Percentiles rank a stretch among this genome's conserved stretches.
Conservation (phyloP, 2,888 invertebrate genomes). For the Automeris io region DNA sequence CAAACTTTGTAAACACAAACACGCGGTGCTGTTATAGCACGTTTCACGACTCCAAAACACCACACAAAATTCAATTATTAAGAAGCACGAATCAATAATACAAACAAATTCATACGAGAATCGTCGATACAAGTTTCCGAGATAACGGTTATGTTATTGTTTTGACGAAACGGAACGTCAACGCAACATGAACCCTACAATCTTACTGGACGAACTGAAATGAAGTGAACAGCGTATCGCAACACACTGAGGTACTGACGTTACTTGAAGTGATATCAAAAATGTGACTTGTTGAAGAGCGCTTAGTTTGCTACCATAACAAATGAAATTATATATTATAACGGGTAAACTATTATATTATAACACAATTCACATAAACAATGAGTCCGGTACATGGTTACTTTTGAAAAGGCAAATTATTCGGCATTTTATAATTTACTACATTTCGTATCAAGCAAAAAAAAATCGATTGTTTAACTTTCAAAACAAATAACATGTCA, state of each 20-base stretch:
- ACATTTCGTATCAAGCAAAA: too few species aligned
- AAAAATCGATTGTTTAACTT: too few species aligned
- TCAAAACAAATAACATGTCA: too few species aligned
- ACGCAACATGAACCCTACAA: slow-evolving; percentile 35
- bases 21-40: slow-evolving; percentile 23
- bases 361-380: too few species aligned
- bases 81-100: too few species aligned
- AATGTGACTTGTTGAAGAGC: not conserved
- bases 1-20: slow-evolving; percentile 57
- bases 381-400: too few species aligned
- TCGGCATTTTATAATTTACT: too few species aligned
- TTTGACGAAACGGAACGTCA: slow-evolving; percentile 34
- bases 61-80: not conserved
- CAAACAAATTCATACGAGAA: not conserved
- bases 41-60: slow-evolving; percentile 6
- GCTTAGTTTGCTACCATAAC: not conserved
- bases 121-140: slow-evolving; percentile 9
- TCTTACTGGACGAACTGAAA: slow-evolving; percentile 40
- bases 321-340: too few species aligned
- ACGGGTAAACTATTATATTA: too few species aligned
- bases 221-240: slow-evolving; percentile 31
- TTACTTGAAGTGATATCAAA: not conserved
- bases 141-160: slow-evolving; percentile 61
- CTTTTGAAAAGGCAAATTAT: too few species aligned
- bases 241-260: slow-evolving; percentile 15